A percentile compares a stretch with the other conserved stretches of the same genome.
Evolutionary conservation across 2,113 vertebrate species (phyloP).

Genomic region (Prolemur simus): DNA sequence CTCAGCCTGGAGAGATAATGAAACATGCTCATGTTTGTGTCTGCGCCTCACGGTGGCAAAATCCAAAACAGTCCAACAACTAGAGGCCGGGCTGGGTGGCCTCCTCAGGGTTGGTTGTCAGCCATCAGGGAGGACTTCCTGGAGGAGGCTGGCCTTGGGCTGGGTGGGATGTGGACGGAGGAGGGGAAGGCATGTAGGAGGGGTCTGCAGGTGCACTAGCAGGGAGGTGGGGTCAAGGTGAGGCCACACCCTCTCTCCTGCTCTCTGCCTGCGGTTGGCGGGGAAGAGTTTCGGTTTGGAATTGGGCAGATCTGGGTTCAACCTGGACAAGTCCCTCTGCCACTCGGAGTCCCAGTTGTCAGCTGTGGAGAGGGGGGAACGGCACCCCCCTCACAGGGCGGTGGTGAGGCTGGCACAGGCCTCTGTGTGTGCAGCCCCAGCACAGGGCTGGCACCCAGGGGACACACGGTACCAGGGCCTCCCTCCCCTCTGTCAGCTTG

Average conservation of each 20-base stretch:
- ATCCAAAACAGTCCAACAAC: neutral
- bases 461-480: accelerated
- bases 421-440: neutral
- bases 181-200: neutral
- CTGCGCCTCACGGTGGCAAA: neutral
- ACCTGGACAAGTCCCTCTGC: neutral
- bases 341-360: neutral
- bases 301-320: neutral
- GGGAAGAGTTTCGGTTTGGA: neutral
- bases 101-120: neutral
- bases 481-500: neutral
- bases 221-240: neutral
- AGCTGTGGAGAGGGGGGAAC: neutral
- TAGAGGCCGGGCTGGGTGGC: no score
- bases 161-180: neutral
- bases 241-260: no score
- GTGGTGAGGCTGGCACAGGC: neutral
- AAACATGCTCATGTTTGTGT: neutral
- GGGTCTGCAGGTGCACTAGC: neutral
- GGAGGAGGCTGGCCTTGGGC: neutral
- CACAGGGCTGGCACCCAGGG: neutral
- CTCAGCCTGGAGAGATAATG: neutral
- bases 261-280: neutral
- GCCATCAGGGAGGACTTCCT: neutral
- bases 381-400: no score